Evolutionary conservation across 2,797 vertebrate species (phyloP).

Genomic region (Malurus splendens): DNA sequence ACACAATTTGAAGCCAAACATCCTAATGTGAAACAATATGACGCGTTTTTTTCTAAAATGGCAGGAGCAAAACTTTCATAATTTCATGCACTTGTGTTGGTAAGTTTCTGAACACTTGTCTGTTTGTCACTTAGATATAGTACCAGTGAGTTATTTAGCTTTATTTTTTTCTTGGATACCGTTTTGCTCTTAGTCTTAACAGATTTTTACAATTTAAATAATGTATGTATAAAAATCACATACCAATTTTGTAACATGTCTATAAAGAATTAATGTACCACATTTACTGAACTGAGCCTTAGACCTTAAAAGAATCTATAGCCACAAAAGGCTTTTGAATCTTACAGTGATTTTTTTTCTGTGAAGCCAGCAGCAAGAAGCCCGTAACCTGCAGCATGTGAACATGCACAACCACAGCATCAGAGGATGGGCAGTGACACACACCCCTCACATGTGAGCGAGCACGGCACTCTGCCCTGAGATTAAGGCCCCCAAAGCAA

Average conservation of each 20-base stretch:
- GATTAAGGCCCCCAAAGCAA: conserved; percentile 19
- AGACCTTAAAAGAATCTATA: conserved; percentile 2
- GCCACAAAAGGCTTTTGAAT: conserved; percentile 4
- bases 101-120: conserved; percentile 7
- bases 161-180: neutral
- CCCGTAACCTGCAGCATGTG: neutral
- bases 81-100: conserved; percentile 5
- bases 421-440: neutral
- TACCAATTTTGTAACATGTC: neutral
- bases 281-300: neutral
- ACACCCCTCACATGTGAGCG: neutral
- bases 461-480: neutral
- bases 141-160: neutral
- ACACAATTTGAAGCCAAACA: conserved; percentile 8
- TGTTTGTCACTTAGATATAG: neutral
- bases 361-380: neutral
- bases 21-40: neutral
- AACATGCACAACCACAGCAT: neutral
- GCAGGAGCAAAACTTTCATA: conserved; percentile 23
- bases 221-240: neutral
- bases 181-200: conserved; percentile 1
- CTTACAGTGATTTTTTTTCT: neutral
- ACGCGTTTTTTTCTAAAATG: conserved; percentile 24
- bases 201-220: conserved; percentile 26
- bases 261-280: neutral